A percentile compares a stretch with the other conserved stretches of the same genome.
phyloP scores from a whole-genome alignment of 2,888 invertebrate genomes.

The Alitta virens region DNA sequence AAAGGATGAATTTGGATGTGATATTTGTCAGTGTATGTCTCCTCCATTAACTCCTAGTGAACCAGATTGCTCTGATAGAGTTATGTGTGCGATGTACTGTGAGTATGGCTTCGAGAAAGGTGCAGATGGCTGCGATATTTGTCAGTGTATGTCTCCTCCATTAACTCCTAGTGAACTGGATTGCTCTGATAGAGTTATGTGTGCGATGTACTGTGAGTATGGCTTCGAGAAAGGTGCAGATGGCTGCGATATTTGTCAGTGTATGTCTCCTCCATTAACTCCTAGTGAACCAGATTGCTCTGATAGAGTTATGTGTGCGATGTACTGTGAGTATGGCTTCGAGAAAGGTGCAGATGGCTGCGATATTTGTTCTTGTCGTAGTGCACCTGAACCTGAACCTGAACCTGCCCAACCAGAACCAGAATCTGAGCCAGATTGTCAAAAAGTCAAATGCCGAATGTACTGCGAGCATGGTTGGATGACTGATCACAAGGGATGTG shows the following conservation, averaged over 20 bases:
- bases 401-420: no score
- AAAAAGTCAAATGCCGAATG: neutral
- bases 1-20: constrained; percentile 1
- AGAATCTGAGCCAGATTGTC: neutral
- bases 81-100: neutral
- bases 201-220: constrained; percentile 8
- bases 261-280: neutral
- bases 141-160: neutral
- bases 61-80: no score
- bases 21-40: constrained; percentile 7
- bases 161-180: neutral
- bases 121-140: constrained; percentile 8
- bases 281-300: no score
- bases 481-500: constrained; percentile 17
- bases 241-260: constrained; percentile 13
- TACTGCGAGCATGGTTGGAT: constrained; percentile 13
- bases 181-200: neutral
- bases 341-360: constrained; percentile 3
- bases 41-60: no score
- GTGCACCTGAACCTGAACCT: no score
- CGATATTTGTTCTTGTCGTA: constrained; percentile 7
- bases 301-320: neutral
- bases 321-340: constrained; percentile 9
- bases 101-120: constrained; percentile 6
- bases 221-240: constrained; percentile 16